Conservation (phyloP, 2,797 vertebrate species). For the Enteromius thamalakanensis region DNA sequence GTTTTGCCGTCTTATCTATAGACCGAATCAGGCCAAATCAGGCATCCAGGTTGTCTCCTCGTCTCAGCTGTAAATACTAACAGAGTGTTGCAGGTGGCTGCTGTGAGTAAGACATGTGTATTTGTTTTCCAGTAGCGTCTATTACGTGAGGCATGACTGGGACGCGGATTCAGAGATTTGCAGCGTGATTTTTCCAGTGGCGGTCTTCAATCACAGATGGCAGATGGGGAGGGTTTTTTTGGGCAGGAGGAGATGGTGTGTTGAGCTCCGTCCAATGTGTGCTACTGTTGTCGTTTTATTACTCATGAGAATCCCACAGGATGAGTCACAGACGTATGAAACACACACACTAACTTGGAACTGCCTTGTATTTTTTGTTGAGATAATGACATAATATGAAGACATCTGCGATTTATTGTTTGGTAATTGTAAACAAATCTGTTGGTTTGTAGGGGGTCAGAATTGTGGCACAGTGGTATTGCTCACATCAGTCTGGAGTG, state of each 20-base stretch:
- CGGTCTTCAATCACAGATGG: slow-evolving; percentile 55
- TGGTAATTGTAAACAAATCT: slow-evolving; percentile 11
- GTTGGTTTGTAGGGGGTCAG: neutral
- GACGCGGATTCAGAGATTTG: slow-evolving; percentile 59
- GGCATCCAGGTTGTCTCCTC: slow-evolving; percentile 35
- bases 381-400: slow-evolving; percentile 9
- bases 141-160: slow-evolving; percentile 61
- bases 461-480: neutral
- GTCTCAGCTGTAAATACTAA: slow-evolving; percentile 62
- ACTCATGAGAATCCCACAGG: slow-evolving; percentile 45
- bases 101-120: slow-evolving; percentile 55
- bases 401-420: neutral
- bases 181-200: slow-evolving; percentile 44
- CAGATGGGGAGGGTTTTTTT: slow-evolving; percentile 45
- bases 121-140: slow-evolving; percentile 60
- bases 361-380: neutral
- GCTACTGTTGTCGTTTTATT: slow-evolving; percentile 38
- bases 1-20: slow-evolving; percentile 45
- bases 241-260: slow-evolving; percentile 33
- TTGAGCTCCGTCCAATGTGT: slow-evolving; percentile 37
- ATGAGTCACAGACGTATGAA: slow-evolving; percentile 38
- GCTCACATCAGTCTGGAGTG: neutral
- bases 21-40: slow-evolving; percentile 52
- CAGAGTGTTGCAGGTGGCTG: slow-evolving; percentile 19
- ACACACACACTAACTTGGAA: slow-evolving; percentile 18